phyloP scores from a whole-genome alignment of 30 jellyfish, hydroid and myxozoan species.

The Aurelia sp. region DNA sequence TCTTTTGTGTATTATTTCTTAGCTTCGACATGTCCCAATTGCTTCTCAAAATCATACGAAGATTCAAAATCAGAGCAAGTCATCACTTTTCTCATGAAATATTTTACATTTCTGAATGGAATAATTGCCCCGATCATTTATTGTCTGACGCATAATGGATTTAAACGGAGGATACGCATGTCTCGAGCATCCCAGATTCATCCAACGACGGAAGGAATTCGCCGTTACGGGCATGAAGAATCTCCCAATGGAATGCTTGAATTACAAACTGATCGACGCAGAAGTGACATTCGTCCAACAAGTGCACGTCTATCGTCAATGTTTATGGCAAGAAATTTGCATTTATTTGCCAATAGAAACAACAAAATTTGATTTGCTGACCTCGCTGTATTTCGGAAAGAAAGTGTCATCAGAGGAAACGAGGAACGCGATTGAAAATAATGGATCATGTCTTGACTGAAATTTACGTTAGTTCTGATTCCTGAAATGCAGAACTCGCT shows the following conservation, averaged over 20 bases:
- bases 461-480: too few species aligned
- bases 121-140: constrained; percentile 83
- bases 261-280: too few species aligned
- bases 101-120: constrained; percentile 85
- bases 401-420: too few species aligned
- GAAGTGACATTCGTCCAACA: too few species aligned
- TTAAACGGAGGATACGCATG: constrained; percentile 5
- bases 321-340: too few species aligned
- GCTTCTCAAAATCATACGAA: constrained; percentile 63
- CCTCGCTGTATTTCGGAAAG: too few species aligned
- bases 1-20: constrained; percentile 80
- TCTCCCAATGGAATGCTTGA: not conserved
- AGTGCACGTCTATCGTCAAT: too few species aligned
- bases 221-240: not conserved
- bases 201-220: not conserved
- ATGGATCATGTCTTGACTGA: too few species aligned
- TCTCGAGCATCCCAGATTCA: not conserved
- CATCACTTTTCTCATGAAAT: constrained; percentile 72
- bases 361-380: too few species aligned
- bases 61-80: constrained; percentile 62
- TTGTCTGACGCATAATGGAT: constrained; percentile 53
- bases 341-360: too few species aligned
- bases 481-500: too few species aligned
- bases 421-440: too few species aligned
- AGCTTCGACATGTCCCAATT: constrained; percentile 52